Conservation (phyloP, 2,797 vertebrate genomes). For the Lerista edwardsae region DNA sequence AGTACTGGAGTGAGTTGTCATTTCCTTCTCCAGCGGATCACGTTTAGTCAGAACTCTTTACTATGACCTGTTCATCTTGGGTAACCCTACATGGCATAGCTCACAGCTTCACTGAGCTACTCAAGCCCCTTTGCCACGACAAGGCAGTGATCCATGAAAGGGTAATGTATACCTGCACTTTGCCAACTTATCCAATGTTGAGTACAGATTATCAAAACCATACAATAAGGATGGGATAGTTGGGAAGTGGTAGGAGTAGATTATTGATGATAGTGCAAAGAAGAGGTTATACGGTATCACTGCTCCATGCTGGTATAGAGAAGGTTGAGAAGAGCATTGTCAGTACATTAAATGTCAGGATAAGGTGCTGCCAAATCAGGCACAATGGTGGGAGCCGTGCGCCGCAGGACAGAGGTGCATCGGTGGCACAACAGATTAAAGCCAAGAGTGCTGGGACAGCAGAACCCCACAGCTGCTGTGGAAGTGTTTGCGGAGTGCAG, state of each 20-base stretch:
- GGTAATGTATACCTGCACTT: neutral
- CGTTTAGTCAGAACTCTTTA: no score
- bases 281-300: no score
- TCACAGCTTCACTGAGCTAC: no score
- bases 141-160: no score
- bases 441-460: no score
- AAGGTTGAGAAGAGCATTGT: no score
- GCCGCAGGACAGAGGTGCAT: neutral
- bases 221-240: neutral
- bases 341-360: neutral
- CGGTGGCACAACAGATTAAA: neutral
- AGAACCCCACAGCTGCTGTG: neutral
- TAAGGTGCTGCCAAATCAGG: neutral
- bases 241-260: neutral
- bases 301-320: neutral
- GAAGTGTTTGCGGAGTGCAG: neutral
- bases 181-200: neutral
- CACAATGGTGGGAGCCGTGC: neutral
- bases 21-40: no score
- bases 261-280: neutral
- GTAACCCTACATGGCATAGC: no score
- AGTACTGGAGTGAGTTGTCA: no score
- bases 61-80: no score
- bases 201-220: neutral
- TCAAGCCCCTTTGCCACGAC: no score